These are phyloP conservation scores for Drosophila tani DNA, from an alignment of 1,140 invertebrate species.

Conservation along the genomic window DNA sequence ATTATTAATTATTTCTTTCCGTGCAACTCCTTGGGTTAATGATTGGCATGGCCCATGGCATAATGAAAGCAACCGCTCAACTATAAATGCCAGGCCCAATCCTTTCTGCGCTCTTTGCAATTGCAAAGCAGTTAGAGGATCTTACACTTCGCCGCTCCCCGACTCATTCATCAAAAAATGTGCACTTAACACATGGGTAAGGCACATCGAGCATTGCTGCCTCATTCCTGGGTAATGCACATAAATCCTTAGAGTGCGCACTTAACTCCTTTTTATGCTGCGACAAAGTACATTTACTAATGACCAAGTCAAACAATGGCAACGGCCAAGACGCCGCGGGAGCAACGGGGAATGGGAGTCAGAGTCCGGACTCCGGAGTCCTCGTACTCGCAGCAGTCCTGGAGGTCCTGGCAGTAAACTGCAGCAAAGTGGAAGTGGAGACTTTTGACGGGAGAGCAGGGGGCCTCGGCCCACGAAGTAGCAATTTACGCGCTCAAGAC, in stretches of 20 bases:
- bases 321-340: constrained; percentile 38
- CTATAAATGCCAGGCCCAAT: constrained; percentile 14
- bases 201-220: constrained; percentile 45
- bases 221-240: constrained; percentile 38
- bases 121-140: constrained; percentile 49
- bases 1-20: neutral
- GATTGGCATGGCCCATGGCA: constrained; percentile 21
- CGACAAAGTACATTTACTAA: constrained; percentile 83
- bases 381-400: constrained; percentile 4
- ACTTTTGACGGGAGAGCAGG: too few relatives aligned
- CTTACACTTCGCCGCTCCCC: neutral
- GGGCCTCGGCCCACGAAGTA: constrained; percentile 62
- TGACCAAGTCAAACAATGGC: constrained; percentile 81
- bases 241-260: constrained; percentile 82
- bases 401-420: constrained; percentile 44
- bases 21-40: neutral
- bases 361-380: neutral
- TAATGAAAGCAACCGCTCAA: constrained; percentile 25
- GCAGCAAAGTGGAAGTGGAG: constrained; percentile 50
- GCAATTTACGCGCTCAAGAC: constrained; percentile 78
- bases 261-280: constrained; percentile 82
- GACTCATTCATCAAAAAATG: constrained; percentile 63
- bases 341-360: neutral
- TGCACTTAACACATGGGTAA: constrained; percentile 71
- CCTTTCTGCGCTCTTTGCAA: constrained; percentile 31